Evolutionary conservation across 2,113 vertebrate species (phyloP).

Genomic region (Motacilla alba): DNA sequence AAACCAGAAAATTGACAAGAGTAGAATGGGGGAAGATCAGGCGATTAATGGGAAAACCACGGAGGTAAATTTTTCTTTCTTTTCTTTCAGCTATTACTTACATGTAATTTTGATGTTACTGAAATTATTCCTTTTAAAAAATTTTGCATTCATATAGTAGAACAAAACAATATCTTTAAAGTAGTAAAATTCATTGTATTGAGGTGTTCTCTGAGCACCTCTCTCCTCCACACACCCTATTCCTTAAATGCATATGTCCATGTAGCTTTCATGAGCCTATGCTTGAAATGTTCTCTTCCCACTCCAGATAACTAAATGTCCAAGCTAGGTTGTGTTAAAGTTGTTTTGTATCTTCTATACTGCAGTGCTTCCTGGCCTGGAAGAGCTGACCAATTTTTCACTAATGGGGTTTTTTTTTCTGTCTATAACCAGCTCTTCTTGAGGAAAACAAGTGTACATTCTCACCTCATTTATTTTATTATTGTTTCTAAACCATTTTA

Average conservation of each 20-base stretch:
- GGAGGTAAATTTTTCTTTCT: constrained; percentile 79
- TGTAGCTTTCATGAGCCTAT: neutral
- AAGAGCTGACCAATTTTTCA: neutral
- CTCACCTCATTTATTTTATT: neutral
- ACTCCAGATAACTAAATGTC: neutral
- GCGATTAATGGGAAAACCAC: constrained; percentile 95
- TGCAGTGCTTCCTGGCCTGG: neutral
- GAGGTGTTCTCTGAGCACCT: neutral
- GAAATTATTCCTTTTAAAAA: neutral
- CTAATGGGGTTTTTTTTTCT: neutral
- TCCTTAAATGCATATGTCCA: neutral
- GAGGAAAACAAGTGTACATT: neutral
- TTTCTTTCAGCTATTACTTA: neutral
- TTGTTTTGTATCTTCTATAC: neutral
- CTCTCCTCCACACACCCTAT: accelerated
- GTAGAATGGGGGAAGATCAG: constrained; percentile 98
- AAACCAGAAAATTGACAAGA: constrained; percentile 94
- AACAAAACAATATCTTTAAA: neutral
- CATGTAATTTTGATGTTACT: neutral
- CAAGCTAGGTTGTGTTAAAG: neutral
- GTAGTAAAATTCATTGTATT: neutral
- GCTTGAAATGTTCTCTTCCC: neutral
- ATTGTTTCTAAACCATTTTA: neutral
- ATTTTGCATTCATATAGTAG: neutral
- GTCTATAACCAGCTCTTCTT: neutral